Base-by-base conservation (phyloP, 2,797 vertebrate species). In the Orientallactaga sibirica region DNA sequence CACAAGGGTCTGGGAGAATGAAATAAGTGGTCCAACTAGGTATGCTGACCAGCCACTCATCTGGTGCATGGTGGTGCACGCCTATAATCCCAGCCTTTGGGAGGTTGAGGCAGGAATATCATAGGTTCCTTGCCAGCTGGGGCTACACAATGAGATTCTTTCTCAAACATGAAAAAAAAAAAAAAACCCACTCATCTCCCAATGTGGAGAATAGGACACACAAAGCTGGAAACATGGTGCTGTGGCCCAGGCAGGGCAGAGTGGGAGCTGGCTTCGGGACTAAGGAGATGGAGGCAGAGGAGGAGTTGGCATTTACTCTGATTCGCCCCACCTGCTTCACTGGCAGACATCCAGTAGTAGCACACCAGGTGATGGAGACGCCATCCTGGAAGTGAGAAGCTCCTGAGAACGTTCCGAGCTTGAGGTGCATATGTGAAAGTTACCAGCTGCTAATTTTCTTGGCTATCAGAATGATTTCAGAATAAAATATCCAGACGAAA, bases 401-500 rank as follows among this genome's bases (percentile, higher is more conserved):
- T 27, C 14, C 11, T 0, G 10, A 62, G 25, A 25, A 6, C 22
- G 43, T 75, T 75, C n/a, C 6, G 20, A 66, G 82, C 64, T 52
- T 29, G 62, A 48, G 68, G 33, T 20, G 19, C 41, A 5, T n/a
- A 43, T 74, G 22, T 64, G 48, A 75, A 62, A 27, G 37, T 73
- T 78, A 66, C 33, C 74, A 66, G 22, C 86, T 29, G 29, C 7
- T 77, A 33, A 70, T 83, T 92, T 92, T 80, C 88, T 86, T 41
- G 11, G 90, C 43, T 88, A 71, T 81, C 83, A 71, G 92, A 74
- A 77, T 88, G 67, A 87, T 87, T 93, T 81, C 68, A 80, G 68
- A 82, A 88, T 89, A 95, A 91, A 92, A 88, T 27, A 64, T 37
- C 80, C 76, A 88, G 70, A 73, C 58, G 83, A 80, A 78, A 79